phyloP scores from a whole-genome alignment of 2,113 vertebrate species.

The Gadus macrocephalus region DNA sequence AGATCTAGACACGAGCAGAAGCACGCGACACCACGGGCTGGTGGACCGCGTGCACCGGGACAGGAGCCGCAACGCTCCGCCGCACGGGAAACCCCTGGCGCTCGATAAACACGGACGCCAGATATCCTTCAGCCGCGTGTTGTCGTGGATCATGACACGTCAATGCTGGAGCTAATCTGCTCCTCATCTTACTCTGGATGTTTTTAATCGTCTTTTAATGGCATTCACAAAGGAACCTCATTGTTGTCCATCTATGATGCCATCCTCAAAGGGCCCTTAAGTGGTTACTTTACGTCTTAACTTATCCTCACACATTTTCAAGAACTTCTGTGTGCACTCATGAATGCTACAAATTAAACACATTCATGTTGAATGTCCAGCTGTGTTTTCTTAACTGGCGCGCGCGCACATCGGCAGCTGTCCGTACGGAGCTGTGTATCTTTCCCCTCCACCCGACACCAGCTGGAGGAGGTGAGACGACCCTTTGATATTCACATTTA shows the following conservation, averaged over 20 bases:
- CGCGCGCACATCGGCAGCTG: constrained; percentile 83
- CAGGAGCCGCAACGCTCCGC: constrained; percentile 84
- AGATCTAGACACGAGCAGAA: constrained; percentile 83
- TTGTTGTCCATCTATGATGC: too few relatives aligned
- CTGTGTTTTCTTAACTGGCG: constrained; percentile 56
- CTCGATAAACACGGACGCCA: constrained; percentile 90
- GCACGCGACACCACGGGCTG: constrained; percentile 87
- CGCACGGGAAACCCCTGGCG: constrained; percentile 81
- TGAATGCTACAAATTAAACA: background rate
- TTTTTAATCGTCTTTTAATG: too few relatives aligned
- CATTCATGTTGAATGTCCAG: constrained; percentile 19
- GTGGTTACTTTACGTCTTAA: too few relatives aligned
- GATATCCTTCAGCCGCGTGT: constrained; percentile 81
- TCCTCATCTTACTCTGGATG: too few relatives aligned
- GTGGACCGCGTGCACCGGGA: constrained; percentile 92
- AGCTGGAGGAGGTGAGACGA: constrained; percentile 91
- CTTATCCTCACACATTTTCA: too few relatives aligned
- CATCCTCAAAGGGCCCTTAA: too few relatives aligned
- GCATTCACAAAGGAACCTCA: too few relatives aligned
- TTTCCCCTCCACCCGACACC: constrained; percentile 91
- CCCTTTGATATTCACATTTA: background rate
- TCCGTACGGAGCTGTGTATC: constrained; percentile 90
- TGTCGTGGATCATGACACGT: too few relatives aligned
- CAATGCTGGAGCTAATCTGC: too few relatives aligned
- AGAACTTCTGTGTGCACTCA: too few relatives aligned